Evolutionary conservation across 2,888 invertebrate genomes (phyloP).

Genomic region (Drosophila helvetica): DNA sequence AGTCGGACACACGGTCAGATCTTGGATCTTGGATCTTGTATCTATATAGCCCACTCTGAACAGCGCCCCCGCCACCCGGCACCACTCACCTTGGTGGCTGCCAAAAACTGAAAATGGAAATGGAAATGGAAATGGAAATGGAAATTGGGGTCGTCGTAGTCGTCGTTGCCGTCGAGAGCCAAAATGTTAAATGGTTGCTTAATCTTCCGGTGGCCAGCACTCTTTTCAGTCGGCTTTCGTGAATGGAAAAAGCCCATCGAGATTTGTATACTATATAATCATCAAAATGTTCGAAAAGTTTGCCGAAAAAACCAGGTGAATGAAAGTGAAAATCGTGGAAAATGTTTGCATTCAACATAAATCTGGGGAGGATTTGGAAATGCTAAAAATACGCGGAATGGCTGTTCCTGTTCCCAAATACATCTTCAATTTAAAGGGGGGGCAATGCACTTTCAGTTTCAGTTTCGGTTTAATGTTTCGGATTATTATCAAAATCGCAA

Average conservation of each 20-base stretch:
- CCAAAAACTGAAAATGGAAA: conserved; percentile 54
- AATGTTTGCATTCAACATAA: neutral
- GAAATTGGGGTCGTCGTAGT: conserved; percentile 47
- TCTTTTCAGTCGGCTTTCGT: conserved; percentile 43
- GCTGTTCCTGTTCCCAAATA: neutral
- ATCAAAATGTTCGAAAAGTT: neutral
- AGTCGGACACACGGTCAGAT: conserved; percentile 37
- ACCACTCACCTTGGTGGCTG: conserved; percentile 56
- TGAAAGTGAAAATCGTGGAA: conserved; percentile 11
- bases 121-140: conserved; percentile 49
- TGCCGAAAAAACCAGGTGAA: conserved; percentile 28
- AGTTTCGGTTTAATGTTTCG: neutral
- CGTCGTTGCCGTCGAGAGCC: conserved; percentile 38
- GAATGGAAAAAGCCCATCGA: conserved; percentile 57
- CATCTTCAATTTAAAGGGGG: neutral
- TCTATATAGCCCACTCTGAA: conserved; percentile 9
- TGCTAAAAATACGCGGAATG: conserved; percentile 2
- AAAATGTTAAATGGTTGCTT: conserved; percentile 48
- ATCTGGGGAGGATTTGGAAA: neutral
- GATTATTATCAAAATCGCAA: too few relatives aligned
- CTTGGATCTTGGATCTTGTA: conserved; percentile 12
- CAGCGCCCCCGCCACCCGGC: neutral
- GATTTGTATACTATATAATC: conserved; percentile 37
- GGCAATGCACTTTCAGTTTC: neutral
- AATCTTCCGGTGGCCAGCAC: conserved; percentile 46